Percentiles rank a stretch among this genome's conserved stretches.
Evolutionary conservation across 2,797 vertebrate species (phyloP).

Genomic region (Buceros bicornis): DNA sequence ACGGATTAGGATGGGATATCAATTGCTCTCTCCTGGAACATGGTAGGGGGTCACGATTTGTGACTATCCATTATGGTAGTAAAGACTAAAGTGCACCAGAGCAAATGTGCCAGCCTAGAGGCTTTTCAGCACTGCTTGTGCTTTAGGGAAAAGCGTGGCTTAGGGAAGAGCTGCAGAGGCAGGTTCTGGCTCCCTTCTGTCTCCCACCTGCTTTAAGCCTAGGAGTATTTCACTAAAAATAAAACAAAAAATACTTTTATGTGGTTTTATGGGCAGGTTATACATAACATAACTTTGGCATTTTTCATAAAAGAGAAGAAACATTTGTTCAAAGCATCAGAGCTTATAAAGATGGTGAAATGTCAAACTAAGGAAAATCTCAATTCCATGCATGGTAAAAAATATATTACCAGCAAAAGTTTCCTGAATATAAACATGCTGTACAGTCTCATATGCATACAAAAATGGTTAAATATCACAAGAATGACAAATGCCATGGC

Average conservation of each 20-base stretch:
- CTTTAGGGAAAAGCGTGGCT: neutral
- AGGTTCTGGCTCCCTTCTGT: neutral
- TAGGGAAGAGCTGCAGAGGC: neutral
- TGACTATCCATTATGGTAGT: neutral
- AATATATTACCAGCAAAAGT: neutral
- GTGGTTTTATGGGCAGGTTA: neutral
- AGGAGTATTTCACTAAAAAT: neutral
- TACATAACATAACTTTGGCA: neutral
- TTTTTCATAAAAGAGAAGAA: neutral
- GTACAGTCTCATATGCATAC: neutral
- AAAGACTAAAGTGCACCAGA: neutral
- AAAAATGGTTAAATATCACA: neutral
- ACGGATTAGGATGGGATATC: neutral
- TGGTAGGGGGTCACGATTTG: neutral
- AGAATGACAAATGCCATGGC: neutral
- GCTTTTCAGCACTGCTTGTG: neutral
- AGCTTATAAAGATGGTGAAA: neutral
- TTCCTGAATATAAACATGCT: neutral
- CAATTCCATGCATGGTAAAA: neutral
- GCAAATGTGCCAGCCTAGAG: neutral
- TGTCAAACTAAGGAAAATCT: neutral
- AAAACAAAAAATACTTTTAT: neutral
- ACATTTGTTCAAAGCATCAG: neutral
- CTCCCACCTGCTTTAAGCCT: neutral
- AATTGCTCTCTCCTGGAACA: neutral